Evolutionary conservation across 2,888 invertebrate genomes (phyloP), one percentile per base, ranked within the genome.

Genomic region (Saturnia japonica): DNA sequence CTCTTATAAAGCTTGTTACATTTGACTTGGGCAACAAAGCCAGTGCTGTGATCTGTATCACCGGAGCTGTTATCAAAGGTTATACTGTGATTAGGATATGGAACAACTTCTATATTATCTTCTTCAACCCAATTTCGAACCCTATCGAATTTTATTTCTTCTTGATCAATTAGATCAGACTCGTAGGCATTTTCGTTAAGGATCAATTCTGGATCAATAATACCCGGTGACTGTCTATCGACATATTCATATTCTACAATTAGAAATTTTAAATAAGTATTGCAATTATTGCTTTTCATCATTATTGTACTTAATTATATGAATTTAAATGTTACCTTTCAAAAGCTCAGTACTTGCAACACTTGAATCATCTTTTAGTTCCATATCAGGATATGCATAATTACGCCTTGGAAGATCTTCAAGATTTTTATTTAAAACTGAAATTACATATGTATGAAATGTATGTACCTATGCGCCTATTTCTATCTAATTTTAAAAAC

Each of bases 61-160:
- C 77, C 79, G 66, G 84, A 82, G 73, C 78, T 84, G 51, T 79
- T 75, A 40, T 79, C 78, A 57, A 73, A 73, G 40, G 75, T 74
- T 6, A 73, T 19, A 40, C 82, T 78, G 8, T 80, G 76, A 34
- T 81, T 72, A 9, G 78, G 74, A 76, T 79, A 84, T 14, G 79
- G 72, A 3, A 78, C 77, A 7, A 77, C 72, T 70, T 84, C 82
- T 2, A 81, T 40, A 40, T 40, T 74, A 62, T 88, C 86, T 42
- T 82, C 83, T 68, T 87, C 82, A 12, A 88, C 74, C 88, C 89
- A 89, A 28, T 83, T 84, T 74, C 85, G 81, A n/a, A 85, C 85
- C 73, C 86, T 81, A 74, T 86, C 81, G 14, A 85, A 71, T 67
- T 80, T 80, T 2, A 78, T 78, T 69, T 79, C 77, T 25, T 78